Evolutionary conservation across 2,113 vertebrate genomes (phyloP).

Genomic region (Deroptyus accipitrinus): DNA sequence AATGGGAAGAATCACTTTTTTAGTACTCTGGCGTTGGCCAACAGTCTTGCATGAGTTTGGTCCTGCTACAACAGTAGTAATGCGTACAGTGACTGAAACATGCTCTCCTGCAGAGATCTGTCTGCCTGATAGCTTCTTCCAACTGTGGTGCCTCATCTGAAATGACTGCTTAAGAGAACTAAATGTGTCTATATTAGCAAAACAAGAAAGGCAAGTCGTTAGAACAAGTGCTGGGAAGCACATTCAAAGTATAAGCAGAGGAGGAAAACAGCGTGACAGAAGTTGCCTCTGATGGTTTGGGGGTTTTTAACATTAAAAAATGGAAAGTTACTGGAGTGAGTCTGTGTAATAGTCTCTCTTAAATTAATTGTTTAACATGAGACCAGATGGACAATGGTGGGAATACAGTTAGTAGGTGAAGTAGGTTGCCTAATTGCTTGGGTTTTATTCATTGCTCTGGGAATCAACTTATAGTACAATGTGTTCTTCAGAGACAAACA

Average conservation of each 20-base stretch:
- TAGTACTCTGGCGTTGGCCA: neutral
- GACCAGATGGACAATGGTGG: neutral
- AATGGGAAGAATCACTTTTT: neutral
- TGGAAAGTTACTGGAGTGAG: neutral
- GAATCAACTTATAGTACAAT: neutral
- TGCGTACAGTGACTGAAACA: neutral
- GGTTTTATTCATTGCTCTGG: conserved; percentile 7
- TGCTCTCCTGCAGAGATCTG: neutral
- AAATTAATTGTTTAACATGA: neutral
- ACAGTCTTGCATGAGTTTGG: neutral
- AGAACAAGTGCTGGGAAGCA: neutral
- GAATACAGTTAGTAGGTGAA: neutral
- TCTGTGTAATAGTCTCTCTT: neutral
- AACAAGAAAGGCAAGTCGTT: neutral
- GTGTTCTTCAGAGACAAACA: conserved; percentile 8
- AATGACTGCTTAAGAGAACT: neutral
- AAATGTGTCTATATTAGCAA: neutral
- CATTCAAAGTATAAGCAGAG: neutral
- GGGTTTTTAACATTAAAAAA: neutral
- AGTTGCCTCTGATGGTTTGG: neutral
- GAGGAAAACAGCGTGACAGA: neutral
- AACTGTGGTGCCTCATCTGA: neutral
- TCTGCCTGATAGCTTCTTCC: neutral
- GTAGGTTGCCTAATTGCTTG: neutral
- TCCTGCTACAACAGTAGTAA: neutral